phyloP scores from a whole-genome alignment of 1,140 invertebrate species.

The Muscidifurax raptorellus region DNA sequence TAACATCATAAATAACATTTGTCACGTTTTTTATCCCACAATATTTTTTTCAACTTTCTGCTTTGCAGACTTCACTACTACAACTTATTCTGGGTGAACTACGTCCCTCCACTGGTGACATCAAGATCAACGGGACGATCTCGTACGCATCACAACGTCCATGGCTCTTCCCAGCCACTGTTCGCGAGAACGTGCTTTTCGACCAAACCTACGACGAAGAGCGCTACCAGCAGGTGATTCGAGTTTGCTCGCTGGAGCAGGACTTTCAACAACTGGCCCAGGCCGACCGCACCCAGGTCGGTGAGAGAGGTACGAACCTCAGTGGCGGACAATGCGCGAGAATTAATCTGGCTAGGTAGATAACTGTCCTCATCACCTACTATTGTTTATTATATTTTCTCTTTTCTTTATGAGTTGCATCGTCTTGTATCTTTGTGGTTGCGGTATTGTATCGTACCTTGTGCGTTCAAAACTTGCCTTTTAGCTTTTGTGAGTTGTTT shows the following conservation, averaged over 20 bases:
- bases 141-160: constrained; percentile 86
- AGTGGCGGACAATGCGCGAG: constrained; percentile 95
- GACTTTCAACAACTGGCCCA: constrained; percentile 87
- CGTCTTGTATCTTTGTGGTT: too few species aligned
- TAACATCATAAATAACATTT: too few species aligned
- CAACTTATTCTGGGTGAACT: constrained; percentile 85
- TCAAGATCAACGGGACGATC: constrained; percentile 79
- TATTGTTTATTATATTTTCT: constrained; percentile 1
- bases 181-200: constrained; percentile 65
- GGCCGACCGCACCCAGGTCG: constrained; percentile 91
- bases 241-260: constrained; percentile 84
- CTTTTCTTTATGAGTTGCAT: neutral
- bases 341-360: constrained; percentile 83
- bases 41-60: neutral
- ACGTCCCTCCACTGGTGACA: constrained; percentile 78
- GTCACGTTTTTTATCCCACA: too few species aligned
- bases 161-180: constrained; percentile 75
- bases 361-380: constrained; percentile 3
- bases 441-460: too few species aligned
- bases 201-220: constrained; percentile 79
- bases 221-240: constrained; percentile 83
- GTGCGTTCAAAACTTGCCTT: too few species aligned
- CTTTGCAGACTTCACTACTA: constrained; percentile 82
- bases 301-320: constrained; percentile 87
- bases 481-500: too few species aligned